Evolutionary conservation across 2,888 invertebrate species (phyloP), one percentile per base, ranked within the genome.

Genomic region (Hypomecis atomaria): DNA sequence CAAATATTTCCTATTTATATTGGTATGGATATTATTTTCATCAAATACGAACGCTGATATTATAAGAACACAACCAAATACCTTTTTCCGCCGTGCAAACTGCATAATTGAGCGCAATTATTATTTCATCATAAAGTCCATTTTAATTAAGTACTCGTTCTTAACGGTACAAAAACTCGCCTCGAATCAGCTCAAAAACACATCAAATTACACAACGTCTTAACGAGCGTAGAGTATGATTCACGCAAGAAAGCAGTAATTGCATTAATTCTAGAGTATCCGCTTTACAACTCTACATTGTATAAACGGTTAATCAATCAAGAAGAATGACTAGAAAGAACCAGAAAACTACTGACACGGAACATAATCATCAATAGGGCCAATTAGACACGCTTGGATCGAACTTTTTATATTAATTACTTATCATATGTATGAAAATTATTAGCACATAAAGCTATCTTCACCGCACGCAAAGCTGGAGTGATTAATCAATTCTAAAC

Each of bases 391-490:
- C 57, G 62, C 45, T 52, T 42, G 23, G 52, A 54, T 36, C 10
- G 38, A 47, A 5, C 10, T 66, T 64, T 54, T 57, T 47, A n/a
- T 54, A 37, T 37, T 43, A 59, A 66, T 65, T 67, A n/a, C n/a
- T n/a, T n/a, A 69, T 55, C 62, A 47, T 38, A 23, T 23, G 8
- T 37, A 61, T 13, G 62, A 65, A 55, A 64, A 62, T 69, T 61
- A 65, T 57, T 45, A 50, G 60, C 66, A 66, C 65, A 60, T 67
- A 65, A 54, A 66, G 48, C 64, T 54, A 66, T 62, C 60, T 53
- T 42, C 11, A 9, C 43, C 13, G 52, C 49, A 49, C 45, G 43
- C 33, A 13, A n/a, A 47, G 56, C 6, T 33, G n/a, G 4, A n/a
- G 23, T 4, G 0, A n/a, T 8, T 4, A 10, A 52, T 43, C 34